A percentile compares a stretch with the other conserved stretches of the same genome.
phyloP scores from a whole-genome alignment of 2,888 invertebrate genomes.

The Bellardia bayeri region DNA sequence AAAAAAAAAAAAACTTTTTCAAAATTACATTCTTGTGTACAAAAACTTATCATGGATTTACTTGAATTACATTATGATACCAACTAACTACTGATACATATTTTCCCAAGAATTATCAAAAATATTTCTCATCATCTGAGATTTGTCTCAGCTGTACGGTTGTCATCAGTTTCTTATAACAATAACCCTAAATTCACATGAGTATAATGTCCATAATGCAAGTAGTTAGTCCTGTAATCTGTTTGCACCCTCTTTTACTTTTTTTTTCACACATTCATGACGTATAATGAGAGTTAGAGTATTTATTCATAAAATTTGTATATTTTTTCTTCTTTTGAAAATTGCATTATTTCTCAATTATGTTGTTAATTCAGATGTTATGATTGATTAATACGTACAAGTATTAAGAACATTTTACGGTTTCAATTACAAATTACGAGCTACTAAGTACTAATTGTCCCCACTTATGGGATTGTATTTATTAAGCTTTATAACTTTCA shows the following conservation, averaged over 20 bases:
- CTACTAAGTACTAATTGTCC: background rate
- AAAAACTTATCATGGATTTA: too few species aligned
- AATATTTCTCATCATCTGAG: too few species aligned
- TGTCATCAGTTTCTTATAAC: background rate
- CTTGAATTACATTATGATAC: too few species aligned
- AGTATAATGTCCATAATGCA: constrained; percentile 40
- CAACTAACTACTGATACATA: too few species aligned
- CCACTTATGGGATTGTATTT: constrained; percentile 10
- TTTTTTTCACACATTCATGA: constrained; percentile 42
- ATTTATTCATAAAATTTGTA: background rate
- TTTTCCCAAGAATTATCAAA: too few species aligned
- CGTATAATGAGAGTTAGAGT: background rate
- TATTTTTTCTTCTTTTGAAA: background rate
- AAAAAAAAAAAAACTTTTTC: too few species aligned
- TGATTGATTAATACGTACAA: constrained; percentile 19
- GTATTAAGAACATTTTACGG: constrained; percentile 25
- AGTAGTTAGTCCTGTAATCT: background rate
- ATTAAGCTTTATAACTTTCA: constrained; percentile 9
- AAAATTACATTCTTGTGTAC: too few species aligned
- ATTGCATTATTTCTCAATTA: constrained; percentile 32
- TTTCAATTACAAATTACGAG: constrained; percentile 57
- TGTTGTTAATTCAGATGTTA: constrained; percentile 22
- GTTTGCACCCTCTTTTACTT: constrained; percentile 28
- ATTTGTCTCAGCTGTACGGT: too few species aligned
- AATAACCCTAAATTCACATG: constrained; percentile 44